Percentiles rank a stretch among this genome's conserved stretches.
Evolutionary conservation across 2,797 vertebrate genomes (phyloP).

Genomic region (Eurystomus glaucurus): DNA sequence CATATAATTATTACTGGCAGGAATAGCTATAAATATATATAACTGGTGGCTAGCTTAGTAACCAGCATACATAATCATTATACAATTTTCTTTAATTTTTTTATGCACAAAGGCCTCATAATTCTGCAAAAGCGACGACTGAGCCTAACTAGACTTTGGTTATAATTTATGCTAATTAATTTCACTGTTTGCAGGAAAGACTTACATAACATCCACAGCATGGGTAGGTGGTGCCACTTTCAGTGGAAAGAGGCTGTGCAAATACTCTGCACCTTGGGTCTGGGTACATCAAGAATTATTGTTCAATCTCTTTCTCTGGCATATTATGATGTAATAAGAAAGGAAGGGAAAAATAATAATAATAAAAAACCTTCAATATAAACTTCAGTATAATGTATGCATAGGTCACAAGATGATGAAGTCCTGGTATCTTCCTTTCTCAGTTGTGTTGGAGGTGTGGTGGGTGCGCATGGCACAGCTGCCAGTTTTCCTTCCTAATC

Average conservation of each 20-base stretch:
- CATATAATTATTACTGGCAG: slow-evolving; percentile 76
- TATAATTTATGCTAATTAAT: slow-evolving; percentile 67
- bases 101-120: slow-evolving; percentile 38
- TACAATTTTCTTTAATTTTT: slow-evolving; percentile 74
- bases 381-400: background rate
- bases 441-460: background rate
- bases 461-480: background rate
- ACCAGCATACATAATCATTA: slow-evolving; percentile 65
- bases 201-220: background rate
- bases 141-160: slow-evolving; percentile 21
- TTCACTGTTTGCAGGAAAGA: slow-evolving; percentile 64
- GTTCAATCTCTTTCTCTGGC: background rate
- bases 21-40: slow-evolving; percentile 68
- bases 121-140: background rate
- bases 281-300: background rate
- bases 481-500: background rate
- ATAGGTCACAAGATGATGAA: background rate
- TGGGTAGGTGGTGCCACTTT: background rate
- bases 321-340: background rate
- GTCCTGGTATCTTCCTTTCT: slow-evolving; percentile 3
- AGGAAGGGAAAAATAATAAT: background rate
- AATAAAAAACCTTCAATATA: background rate
- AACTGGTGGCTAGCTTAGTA: slow-evolving; percentile 66
- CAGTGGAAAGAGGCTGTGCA: background rate
- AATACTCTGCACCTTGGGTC: background rate